phyloP scores from a whole-genome alignment of 2,888 invertebrate species.

The Agrotis exclamationis region DNA sequence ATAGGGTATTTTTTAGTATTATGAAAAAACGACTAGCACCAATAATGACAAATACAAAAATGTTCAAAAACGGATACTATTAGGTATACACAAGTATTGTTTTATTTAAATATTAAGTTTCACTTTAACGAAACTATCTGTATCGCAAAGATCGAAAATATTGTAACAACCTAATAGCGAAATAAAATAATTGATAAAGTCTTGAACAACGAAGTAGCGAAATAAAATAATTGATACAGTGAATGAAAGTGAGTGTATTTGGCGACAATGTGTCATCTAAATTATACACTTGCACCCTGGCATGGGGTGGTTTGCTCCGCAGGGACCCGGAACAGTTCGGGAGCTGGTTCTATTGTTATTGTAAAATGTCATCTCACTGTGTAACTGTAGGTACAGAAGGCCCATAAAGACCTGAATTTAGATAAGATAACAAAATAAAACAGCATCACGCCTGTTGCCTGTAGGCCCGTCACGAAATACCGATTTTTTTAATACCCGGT shows the following conservation, averaged over 20 bases:
- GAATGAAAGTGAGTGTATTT: slow-evolving; percentile 78
- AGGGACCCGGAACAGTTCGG: slow-evolving; percentile 62
- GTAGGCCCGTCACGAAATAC: neutral
- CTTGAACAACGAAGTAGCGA: slow-evolving; percentile 24
- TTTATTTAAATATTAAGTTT: too few relatives aligned
- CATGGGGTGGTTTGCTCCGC: slow-evolving; percentile 47
- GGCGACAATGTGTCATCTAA: slow-evolving; percentile 84
- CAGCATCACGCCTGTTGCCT: too few relatives aligned
- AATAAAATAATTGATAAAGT: slow-evolving; percentile 75
- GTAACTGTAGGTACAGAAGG: slow-evolving; percentile 72
- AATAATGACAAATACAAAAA: too few relatives aligned
- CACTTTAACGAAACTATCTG: too few relatives aligned
- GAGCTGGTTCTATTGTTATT: slow-evolving; percentile 86
- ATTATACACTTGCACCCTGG: slow-evolving; percentile 84
- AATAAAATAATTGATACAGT: slow-evolving; percentile 75
- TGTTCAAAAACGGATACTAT: too few relatives aligned
- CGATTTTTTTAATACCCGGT: too few relatives aligned
- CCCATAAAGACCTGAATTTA: slow-evolving; percentile 21
- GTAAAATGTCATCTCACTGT: slow-evolving; percentile 87
- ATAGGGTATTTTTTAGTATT: too few relatives aligned
- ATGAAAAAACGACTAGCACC: too few relatives aligned
- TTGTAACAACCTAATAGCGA: slow-evolving; percentile 24
- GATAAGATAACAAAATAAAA: neutral
- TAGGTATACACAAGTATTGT: too few relatives aligned
- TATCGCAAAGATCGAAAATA: too few relatives aligned